phyloP scores from a whole-genome alignment of 2,888 invertebrate genomes.

The Campaea margaritaria region DNA sequence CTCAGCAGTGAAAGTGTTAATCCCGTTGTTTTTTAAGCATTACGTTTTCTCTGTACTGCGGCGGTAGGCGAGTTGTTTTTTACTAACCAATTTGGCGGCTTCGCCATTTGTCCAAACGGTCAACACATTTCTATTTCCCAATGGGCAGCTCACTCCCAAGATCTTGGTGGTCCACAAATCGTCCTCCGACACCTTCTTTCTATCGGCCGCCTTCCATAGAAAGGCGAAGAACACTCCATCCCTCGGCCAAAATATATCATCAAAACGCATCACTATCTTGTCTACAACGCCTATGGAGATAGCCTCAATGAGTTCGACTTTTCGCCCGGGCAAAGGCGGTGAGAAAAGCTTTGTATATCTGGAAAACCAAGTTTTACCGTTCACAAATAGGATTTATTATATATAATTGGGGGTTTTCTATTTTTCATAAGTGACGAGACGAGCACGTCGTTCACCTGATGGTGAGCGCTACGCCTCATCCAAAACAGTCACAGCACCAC shows the following conservation, averaged over 20 bases:
- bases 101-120: slow-evolving; percentile 59
- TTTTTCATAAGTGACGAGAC: too few relatives aligned
- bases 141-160: slow-evolving; percentile 46
- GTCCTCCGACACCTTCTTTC: slow-evolving; percentile 21
- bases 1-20: too few relatives aligned
- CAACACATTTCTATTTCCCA: slow-evolving; percentile 43
- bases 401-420: too few relatives aligned
- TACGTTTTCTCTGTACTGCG: too few relatives aligned
- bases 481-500: too few relatives aligned
- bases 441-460: too few relatives aligned
- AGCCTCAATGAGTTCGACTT: slow-evolving; percentile 82
- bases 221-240: slow-evolving; percentile 52
- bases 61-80: too few relatives aligned
- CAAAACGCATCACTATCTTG: slow-evolving; percentile 88
- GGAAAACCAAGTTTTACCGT: slow-evolving; percentile 29
- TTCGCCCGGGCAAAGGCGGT: slow-evolving; percentile 82
- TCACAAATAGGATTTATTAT: too few relatives aligned
- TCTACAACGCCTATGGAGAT: slow-evolving; percentile 87
- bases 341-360: slow-evolving; percentile 85
- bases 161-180: slow-evolving; percentile 53
- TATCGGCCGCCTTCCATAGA: slow-evolving; percentile 67
- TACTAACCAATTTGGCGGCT: slow-evolving; percentile 52
- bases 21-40: too few relatives aligned
- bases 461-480: too few relatives aligned
- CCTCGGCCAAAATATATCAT: slow-evolving; percentile 87